phyloP scores from a whole-genome alignment of 1,140 invertebrate genomes.

The Ooceraea biroi region DNA sequence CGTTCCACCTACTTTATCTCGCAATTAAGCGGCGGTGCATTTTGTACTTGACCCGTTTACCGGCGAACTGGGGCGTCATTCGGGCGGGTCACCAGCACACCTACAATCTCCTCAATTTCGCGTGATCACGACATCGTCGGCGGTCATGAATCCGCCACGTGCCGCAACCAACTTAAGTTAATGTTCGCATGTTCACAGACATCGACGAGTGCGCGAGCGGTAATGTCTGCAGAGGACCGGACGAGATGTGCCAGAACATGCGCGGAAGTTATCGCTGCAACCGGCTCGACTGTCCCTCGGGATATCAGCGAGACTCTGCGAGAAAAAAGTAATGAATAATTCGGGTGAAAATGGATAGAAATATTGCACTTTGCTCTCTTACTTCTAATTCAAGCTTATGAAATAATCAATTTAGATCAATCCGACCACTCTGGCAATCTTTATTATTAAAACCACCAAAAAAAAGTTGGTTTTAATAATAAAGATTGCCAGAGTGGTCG shows the following conservation, averaged over 20 bases:
- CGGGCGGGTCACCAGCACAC: constrained; percentile 15
- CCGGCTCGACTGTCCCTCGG: constrained; percentile 92
- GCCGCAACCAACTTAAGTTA: background rate
- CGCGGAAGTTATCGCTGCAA: constrained; percentile 96
- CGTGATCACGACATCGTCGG: background rate
- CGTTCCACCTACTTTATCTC: constrained; percentile 32
- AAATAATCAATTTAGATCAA: no score
- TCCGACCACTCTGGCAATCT: no score
- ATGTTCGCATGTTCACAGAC: constrained; percentile 87
- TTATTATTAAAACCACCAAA: no score
- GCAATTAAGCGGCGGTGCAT: constrained; percentile 26
- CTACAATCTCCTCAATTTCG: constrained; percentile 31
- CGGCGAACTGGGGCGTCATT: constrained; percentile 47
- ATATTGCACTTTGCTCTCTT: no score
- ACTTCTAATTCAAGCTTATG: no score
- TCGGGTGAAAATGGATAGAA: background rate
- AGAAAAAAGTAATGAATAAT: constrained; percentile 90
- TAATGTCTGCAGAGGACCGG: constrained; percentile 88
- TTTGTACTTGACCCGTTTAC: constrained; percentile 68
- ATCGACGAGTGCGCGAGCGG: constrained; percentile 94
- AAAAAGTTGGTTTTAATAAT: no score
- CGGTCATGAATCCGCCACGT: constrained; percentile 39
- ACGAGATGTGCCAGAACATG: constrained; percentile 96
- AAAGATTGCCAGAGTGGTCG: no score
- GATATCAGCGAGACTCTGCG: constrained; percentile 91